Base-by-base conservation (phyloP, 2,888 invertebrate species). In the Hirtodrosophila histrioides region DNA sequence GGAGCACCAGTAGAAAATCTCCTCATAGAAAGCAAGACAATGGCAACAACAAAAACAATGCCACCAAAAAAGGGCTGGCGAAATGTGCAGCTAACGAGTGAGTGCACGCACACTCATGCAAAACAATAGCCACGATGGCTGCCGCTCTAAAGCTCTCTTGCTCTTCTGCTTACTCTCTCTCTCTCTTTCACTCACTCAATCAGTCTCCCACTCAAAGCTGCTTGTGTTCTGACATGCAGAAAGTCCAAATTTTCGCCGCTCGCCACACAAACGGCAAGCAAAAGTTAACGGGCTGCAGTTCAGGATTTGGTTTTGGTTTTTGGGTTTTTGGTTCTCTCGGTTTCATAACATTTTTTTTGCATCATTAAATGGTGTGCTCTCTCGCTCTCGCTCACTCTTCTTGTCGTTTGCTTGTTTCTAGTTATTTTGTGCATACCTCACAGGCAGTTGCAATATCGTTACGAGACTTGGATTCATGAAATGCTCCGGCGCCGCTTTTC, bases 41-140 rank as follows among this genome's bases (percentile, higher is more conserved):
- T 49, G 58, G 39, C 27, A 56, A 36, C 48, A 67, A 27, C 71
- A 64, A 61, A 53, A 73, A 61, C 58, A 78, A 73, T 62, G 65
- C 39, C 35, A 24, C 49, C 44, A 54, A 67, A 79, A 67, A 77
- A 83, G 63, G 55, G 53, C 61, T 54, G 39, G 63, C 69, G 66
- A 75, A 84, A 84, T 73, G 78, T 67, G 78, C 78, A 73, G 51
- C 78, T 80, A 78, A 81, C 85, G 85, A 73, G 78, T 64, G 50
- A 49, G 35, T 37, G 45, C 37, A 11, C 31, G 45, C 37, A 11
- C 31, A 24, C 39, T 11, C 48, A 53, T 63, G 57, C 54, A 53
- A 58, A 53, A 56, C 61, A 70, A 62, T 55, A 57, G 40, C 36
- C 46, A 37, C 39, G 39, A 53, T 49, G 50, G 48, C 45, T 44